phyloP scores from a whole-genome alignment of 2,888 invertebrate species.

The Dryobota labecula region DNA sequence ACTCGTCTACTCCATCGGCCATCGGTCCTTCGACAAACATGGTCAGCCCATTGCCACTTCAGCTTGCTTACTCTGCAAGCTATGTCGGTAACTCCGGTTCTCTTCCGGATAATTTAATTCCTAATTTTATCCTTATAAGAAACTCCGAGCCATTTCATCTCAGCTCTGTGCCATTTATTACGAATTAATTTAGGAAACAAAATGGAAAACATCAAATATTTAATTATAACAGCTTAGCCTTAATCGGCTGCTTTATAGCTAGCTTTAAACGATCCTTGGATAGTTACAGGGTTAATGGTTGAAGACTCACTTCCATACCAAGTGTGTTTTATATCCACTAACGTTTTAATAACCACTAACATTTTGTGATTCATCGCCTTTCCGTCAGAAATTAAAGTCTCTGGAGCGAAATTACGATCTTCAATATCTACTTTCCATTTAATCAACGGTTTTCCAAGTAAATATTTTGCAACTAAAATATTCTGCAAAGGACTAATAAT shows the following conservation, averaged over 20 bases:
- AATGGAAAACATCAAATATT: conserved; percentile 44
- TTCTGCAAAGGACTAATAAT: conserved; percentile 28
- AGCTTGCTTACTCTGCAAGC: no score
- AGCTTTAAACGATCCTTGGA: conserved; percentile 41
- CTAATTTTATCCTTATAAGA: no score
- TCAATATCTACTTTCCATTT: conserved; percentile 23
- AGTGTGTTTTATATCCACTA: conserved; percentile 49
- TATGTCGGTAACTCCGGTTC: no score
- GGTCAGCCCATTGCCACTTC: no score
- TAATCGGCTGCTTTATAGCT: conserved; percentile 49
- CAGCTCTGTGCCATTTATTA: conserved; percentile 16
- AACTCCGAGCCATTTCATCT: no score
- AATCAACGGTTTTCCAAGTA: conserved; percentile 27
- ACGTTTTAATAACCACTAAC: conserved; percentile 47
- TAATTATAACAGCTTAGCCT: conserved; percentile 53
- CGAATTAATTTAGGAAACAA: conserved; percentile 40
- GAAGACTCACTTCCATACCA: conserved; percentile 36
- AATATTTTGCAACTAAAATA: conserved; percentile 49
- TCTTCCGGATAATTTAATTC: no score
- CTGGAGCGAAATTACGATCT: conserved; percentile 19
- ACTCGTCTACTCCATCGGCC: no score
- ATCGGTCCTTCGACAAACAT: no score
- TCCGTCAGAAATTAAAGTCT: conserved; percentile 44
- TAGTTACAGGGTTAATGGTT: conserved; percentile 34
- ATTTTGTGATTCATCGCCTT: conserved; percentile 36